These are phyloP conservation scores for Strongylocentrotus purpuratus DNA, from an alignment of 35 echinoderm and acorn worm species.

Conservation along the genomic window DNA sequence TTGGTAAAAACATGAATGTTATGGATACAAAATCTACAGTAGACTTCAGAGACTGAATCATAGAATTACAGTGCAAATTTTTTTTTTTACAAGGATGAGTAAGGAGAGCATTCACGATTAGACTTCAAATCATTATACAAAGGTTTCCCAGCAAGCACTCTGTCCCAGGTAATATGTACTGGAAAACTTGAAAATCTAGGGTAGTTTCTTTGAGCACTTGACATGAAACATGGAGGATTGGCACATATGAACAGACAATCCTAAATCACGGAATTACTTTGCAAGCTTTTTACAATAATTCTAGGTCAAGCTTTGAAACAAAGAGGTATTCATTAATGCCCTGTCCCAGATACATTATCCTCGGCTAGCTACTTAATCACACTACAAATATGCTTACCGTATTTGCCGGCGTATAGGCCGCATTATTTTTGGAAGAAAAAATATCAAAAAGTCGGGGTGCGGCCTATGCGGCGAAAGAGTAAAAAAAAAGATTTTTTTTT, in stretches of 20 bases:
- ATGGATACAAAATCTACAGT: too few relatives aligned
- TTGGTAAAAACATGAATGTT: too few relatives aligned
- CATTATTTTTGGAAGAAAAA: too few relatives aligned
- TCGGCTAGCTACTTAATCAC: neutral
- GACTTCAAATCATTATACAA: too few relatives aligned
- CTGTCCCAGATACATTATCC: neutral
- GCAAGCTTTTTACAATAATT: neutral
- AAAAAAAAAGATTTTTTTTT: too few relatives aligned
- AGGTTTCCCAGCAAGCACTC: neutral
- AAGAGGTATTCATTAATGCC: neutral
- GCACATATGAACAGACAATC: neutral
- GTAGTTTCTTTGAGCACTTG: neutral
- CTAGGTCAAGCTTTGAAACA: neutral
- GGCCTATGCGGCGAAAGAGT: too few relatives aligned
- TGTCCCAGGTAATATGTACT: neutral
- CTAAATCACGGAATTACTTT: neutral
- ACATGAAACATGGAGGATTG: neutral
- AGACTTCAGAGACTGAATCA: too few relatives aligned
- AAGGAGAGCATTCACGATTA: too few relatives aligned
- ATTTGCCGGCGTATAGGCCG: too few relatives aligned
- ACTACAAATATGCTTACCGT: neutral
- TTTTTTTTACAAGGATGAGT: too few relatives aligned
- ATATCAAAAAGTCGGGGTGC: too few relatives aligned
- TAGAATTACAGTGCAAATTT: too few relatives aligned
- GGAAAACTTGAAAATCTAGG: neutral